Base-by-base conservation (phyloP, 2,888 invertebrate genomes). In the Spodoptera picta region DNA sequence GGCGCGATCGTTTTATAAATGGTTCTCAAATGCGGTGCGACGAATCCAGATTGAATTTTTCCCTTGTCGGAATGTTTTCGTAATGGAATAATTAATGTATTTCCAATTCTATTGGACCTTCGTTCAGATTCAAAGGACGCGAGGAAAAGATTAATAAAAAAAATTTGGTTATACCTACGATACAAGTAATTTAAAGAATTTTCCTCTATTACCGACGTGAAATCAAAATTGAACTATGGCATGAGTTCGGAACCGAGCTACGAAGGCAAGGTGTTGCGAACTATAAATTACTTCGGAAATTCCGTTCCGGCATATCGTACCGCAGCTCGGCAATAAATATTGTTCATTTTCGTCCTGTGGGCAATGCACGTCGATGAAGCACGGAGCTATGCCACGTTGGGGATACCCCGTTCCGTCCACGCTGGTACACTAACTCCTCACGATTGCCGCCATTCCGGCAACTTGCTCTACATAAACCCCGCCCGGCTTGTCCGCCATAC, bases 211-310 rank as follows among this genome's bases (percentile, higher is more conserved):
- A 47, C 69, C 56, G 50, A 65, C 62, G 53, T 66, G 57, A 73
- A 74, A 75, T 73, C 75, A 82, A 80, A 80, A 82, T 74, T 69
- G 68, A 68, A 73, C 68, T 69, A 69, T 54, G 42, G 70, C 69
- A 71, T 52, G 65, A 76, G 79, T 67, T 76, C 53, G 59, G 58
- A 76, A 67, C 70, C 51, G 67, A 73, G 73, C 70, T 63, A 68
- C 81, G 82, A 83, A 85, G 85, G 80, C 83, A 85, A 90, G 89
- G 87, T 89, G 88, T 87, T 87, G 82, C 82, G 62, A 90, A 92
- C 92, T 90, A 92, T 92, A 92, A 92, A 92, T 92, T 90, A 91
- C 90, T 90, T 89, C 78, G 85, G 83, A 89, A 92, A 90, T 92
- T 90, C 90, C 85, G 86, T 86, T 87, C 85, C 84, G 83, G 87